Base-by-base conservation (phyloP, 2,113 vertebrate species). In the Gambusia affinis region DNA sequence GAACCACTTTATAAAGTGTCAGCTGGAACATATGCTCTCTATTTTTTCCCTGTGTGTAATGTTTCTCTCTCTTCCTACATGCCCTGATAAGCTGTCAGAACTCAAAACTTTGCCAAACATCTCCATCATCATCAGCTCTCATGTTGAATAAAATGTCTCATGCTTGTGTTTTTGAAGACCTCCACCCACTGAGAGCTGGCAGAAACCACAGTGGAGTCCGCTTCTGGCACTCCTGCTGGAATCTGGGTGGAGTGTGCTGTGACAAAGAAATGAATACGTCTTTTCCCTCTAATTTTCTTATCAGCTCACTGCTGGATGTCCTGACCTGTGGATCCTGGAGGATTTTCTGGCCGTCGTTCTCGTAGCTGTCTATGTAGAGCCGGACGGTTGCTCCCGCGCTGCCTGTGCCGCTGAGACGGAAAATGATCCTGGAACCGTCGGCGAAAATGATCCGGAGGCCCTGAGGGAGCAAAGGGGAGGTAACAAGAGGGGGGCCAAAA, bases 321-420 rank as follows among this genome's bases (percentile, higher is more conserved):
- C 80, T 91, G 88, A 98, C 98, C 97, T 99, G 98, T 0, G 98
- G 96, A 72, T 99, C 98, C 75, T 96, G 94, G 60, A 95, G 91
- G 54, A 98, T 99, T 89, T 98, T 99, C 87, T 95, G 82, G 0
- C 88, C 61, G 24, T 98, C 97, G 39, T 98, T 98, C 94, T 98
- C 97, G 1, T 98, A 99, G 94, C 98, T 99, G 94, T 99, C 98
- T 1, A 99, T 97, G 92, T 99, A 99, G 28, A 99, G 95, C 31
- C 98, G 94, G 80, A 99, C 81, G 3, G 98, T 99, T 51, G 98
- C 98, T 24, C 98, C 98, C 0, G 98, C 97, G 0, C 98, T 99
- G 89, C 98, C 98, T 0, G 98, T 99, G 33, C 98, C 98, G 0
- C 98, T 99, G 66, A 99, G 95, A 51, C 98, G 95, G 94, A 99